Percentiles rank a stretch among this genome's conserved stretches.
Evolutionary conservation across 2,113 vertebrate species (phyloP).

Genomic region (Colistium nudipinnis): DNA sequence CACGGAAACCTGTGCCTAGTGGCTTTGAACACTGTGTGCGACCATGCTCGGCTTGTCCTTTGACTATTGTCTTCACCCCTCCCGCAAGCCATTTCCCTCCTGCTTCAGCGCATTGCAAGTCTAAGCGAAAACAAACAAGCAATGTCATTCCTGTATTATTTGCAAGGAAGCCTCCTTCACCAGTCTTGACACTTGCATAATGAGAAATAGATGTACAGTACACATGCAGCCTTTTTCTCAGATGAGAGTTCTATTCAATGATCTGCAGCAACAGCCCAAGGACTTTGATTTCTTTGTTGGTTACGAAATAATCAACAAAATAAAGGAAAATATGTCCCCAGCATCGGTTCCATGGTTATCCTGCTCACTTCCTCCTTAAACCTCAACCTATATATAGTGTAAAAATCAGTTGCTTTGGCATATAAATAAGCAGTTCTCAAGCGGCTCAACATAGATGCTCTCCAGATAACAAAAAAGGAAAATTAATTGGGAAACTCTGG

Average conservation of each 20-base stretch:
- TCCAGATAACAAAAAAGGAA: conserved; percentile 25
- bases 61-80: conserved; percentile 24
- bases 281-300: conserved; percentile 43
- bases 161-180: conserved; percentile 63
- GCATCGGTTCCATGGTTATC: background rate
- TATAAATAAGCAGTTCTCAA: conserved; percentile 45
- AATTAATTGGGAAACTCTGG: conserved; percentile 76
- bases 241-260: conserved; percentile 64
- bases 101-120: conserved; percentile 64
- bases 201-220: conserved; percentile 72
- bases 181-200: conserved; percentile 68
- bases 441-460: conserved; percentile 31
- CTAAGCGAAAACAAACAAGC: conserved; percentile 72
- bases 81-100: conserved; percentile 33
- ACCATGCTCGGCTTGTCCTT: conserved; percentile 56
- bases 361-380: background rate
- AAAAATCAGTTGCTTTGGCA: conserved; percentile 18
- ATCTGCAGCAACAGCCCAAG: conserved; percentile 49
- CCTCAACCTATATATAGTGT: too few relatives aligned
- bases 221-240: conserved; percentile 51
- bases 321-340: conserved; percentile 14
- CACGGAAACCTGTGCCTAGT: conserved; percentile 57
- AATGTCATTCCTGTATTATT: conserved; percentile 69
- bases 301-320: conserved; percentile 19
- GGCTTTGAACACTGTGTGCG: conserved; percentile 60